phyloP scores from a whole-genome alignment of 2,888 invertebrate species.

The Hyppa rectilinea region DNA sequence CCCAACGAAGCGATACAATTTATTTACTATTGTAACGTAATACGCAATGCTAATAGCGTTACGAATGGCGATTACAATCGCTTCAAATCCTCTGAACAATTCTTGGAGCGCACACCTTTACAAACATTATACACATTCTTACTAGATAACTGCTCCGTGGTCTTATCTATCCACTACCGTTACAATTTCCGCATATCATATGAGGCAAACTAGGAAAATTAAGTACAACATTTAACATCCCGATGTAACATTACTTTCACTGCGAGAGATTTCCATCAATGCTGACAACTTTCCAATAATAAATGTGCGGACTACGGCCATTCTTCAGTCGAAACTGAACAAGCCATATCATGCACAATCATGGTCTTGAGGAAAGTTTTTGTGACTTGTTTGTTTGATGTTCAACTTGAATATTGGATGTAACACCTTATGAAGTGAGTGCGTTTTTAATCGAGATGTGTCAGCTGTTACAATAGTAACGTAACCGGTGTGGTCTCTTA shows the following conservation, averaged over 20 bases:
- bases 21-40: slow-evolving; percentile 60
- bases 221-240: slow-evolving; percentile 66
- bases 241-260: slow-evolving; percentile 71
- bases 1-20: slow-evolving; percentile 58
- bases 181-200: slow-evolving; percentile 79
- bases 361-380: slow-evolving; percentile 80
- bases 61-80: slow-evolving; percentile 58
- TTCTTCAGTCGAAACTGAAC: slow-evolving; percentile 75
- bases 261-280: slow-evolving; percentile 83
- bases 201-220: slow-evolving; percentile 81
- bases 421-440: slow-evolving; percentile 59
- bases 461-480: slow-evolving; percentile 46
- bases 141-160: slow-evolving; percentile 62
- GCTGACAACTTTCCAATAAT: slow-evolving; percentile 87
- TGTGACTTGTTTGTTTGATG: slow-evolving; percentile 63
- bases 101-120: slow-evolving; percentile 28
- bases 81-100: slow-evolving; percentile 43
- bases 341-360: slow-evolving; percentile 83
- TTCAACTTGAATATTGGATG: slow-evolving; percentile 62
- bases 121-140: slow-evolving; percentile 49
- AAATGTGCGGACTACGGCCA: slow-evolving; percentile 77
- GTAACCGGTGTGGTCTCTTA: slow-evolving; percentile 31
- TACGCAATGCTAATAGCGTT: slow-evolving; percentile 57
- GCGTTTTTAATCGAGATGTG: slow-evolving; percentile 47
- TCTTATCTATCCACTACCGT: slow-evolving; percentile 70